Conservation (phyloP, 1,140 invertebrate genomes). For the Microplitis demolitor region DNA sequence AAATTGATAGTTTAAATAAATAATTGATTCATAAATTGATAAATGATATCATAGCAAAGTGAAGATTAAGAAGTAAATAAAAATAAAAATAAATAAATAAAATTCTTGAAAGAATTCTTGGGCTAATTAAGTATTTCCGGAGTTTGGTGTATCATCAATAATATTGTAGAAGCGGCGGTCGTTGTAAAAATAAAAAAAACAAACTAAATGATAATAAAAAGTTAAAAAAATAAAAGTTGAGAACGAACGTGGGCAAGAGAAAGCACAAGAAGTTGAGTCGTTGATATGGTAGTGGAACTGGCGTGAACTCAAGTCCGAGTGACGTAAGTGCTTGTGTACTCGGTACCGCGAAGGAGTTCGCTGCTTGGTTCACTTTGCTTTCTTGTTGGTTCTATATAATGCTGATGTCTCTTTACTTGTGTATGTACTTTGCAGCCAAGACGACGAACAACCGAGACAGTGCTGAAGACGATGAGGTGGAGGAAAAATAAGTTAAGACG, state of each 20-base stretch:
- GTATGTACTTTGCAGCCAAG: too few relatives aligned
- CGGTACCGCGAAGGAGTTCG: background rate
- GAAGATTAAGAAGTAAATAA: background rate
- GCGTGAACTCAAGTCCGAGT: background rate
- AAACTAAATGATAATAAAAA: background rate
- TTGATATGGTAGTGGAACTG: conserved; percentile 4
- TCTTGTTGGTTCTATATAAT: too few relatives aligned
- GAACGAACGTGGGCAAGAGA: background rate
- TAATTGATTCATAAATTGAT: too few relatives aligned
- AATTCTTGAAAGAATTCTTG: background rate
- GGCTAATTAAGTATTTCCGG: conserved; percentile 9
- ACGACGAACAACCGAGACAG: too few relatives aligned
- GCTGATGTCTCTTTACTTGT: too few relatives aligned
- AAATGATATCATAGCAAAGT: background rate
- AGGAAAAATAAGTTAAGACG: background rate
- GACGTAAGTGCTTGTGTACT: conserved; percentile 6
- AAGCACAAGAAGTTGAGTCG: background rate
- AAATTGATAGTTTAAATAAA: too few relatives aligned
- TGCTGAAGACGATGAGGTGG: background rate
- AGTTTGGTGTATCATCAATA: conserved; percentile 2
- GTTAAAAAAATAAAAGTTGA: background rate
- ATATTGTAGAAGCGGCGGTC: background rate
- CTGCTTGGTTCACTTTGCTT: background rate
- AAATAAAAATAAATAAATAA: background rate
- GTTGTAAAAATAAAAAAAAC: background rate